A percentile compares a stretch with the other conserved stretches of the same genome.
phyloP scores from a whole-genome alignment of 1,140 invertebrate genomes.

The Leptonema lineaticorne region DNA sequence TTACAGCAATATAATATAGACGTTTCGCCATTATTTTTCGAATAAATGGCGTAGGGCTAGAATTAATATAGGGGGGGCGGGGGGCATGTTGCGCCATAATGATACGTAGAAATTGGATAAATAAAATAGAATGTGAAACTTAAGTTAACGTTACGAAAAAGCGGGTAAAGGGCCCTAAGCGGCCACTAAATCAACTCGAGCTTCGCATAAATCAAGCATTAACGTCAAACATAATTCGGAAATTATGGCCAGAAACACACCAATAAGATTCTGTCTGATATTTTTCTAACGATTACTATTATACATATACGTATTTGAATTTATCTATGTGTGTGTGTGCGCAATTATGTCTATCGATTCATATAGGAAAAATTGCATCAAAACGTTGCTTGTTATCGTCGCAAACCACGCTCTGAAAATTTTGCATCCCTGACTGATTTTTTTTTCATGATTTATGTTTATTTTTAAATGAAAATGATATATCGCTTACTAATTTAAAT shows the following conservation, averaged over 20 bases:
- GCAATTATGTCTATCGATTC: no score
- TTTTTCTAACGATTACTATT: background rate
- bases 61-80: no score
- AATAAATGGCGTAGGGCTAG: no score
- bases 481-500: no score
- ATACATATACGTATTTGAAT: slow-evolving; percentile 2
- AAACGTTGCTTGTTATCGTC: background rate
- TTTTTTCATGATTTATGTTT: no score
- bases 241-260: slow-evolving; percentile 8
- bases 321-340: no score
- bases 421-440: background rate
- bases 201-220: slow-evolving; percentile 32
- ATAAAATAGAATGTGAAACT: slow-evolving; percentile 4
- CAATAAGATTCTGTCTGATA: background rate
- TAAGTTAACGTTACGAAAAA: slow-evolving; percentile 2
- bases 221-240: slow-evolving; percentile 20
- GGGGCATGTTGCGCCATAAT: no score
- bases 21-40: no score
- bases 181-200: slow-evolving; percentile 27
- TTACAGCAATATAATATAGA: no score
- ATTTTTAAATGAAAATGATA: no score
- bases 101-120: slow-evolving; percentile 8
- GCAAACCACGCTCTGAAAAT: background rate
- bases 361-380: slow-evolving; percentile 13
- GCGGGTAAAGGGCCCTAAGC: slow-evolving; percentile 12